phyloP scores from a whole-genome alignment of 2,797 vertebrate genomes.

The Gorsachius magnificus region DNA sequence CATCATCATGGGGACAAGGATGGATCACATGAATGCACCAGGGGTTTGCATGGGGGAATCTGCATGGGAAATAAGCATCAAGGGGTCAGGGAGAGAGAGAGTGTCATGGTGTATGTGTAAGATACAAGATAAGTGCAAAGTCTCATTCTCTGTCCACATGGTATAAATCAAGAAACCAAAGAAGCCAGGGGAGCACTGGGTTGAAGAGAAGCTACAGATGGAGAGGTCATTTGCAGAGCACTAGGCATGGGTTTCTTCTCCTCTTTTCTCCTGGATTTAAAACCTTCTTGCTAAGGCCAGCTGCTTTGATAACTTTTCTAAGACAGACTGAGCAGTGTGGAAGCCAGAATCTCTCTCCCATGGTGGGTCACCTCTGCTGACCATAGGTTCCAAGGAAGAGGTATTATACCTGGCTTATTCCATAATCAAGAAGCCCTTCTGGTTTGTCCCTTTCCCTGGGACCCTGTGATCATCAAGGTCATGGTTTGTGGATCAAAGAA shows the following conservation, averaged over 20 bases:
- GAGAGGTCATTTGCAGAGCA: not conserved
- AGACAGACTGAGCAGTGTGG: not conserved
- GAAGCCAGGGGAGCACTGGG: not conserved
- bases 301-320: not conserved
- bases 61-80: not conserved
- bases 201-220: not conserved
- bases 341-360: not conserved
- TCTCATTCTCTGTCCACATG: not conserved
- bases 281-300: not conserved
- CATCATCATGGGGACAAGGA: accelerated
- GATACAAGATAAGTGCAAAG: too few relatives aligned
- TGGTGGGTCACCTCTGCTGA: not conserved
- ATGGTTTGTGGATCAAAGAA: not conserved
- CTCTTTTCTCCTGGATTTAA: not conserved
- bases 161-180: not conserved
- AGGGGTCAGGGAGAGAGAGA: accelerated
- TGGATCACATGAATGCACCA: accelerated
- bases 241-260: not conserved
- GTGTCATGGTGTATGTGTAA: not conserved
- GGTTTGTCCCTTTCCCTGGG: not conserved
- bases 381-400: not conserved
- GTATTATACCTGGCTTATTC: not conserved
- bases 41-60: not conserved
- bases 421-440: not conserved
- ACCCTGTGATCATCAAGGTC: accelerated